Conservation (phyloP, 2,113 vertebrate species). For the Nibea coibor region DNA sequence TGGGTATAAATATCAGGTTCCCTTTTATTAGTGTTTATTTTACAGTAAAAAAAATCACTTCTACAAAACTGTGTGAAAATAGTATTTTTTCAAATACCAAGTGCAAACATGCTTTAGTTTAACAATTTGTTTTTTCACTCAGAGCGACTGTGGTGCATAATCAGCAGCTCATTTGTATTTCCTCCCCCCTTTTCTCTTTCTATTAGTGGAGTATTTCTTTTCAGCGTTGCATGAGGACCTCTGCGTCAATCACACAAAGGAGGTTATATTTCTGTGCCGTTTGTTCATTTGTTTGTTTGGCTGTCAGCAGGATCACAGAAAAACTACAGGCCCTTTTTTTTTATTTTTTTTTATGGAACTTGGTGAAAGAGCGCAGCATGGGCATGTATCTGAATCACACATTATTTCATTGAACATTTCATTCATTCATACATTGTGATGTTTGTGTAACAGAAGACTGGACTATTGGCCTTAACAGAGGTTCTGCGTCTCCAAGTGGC, state of each 20-base stretch:
- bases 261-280: no score
- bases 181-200: neutral
- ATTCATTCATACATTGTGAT: no score
- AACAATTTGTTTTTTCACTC: conserved; percentile 57
- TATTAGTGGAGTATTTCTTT: conserved; percentile 19
- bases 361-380: no score
- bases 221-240: neutral
- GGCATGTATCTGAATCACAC: no score
- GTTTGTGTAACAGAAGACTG: no score
- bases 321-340: no score
- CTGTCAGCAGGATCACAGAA: no score
- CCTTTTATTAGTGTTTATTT: neutral
- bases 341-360: no score
- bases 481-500: no score
- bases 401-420: no score
- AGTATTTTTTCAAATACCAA: conserved; percentile 36
- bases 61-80: neutral
- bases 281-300: no score
- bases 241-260: neutral
- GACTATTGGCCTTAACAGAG: no score
- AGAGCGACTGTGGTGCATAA: conserved; percentile 54
- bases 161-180: conserved; percentile 61
- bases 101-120: conserved; percentile 35
- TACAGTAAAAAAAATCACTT: conserved; percentile 8
- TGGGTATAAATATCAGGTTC: neutral